Evolutionary conservation across 2,888 invertebrate genomes (phyloP).

Genomic region (Drosophila quasianomalipes): DNA sequence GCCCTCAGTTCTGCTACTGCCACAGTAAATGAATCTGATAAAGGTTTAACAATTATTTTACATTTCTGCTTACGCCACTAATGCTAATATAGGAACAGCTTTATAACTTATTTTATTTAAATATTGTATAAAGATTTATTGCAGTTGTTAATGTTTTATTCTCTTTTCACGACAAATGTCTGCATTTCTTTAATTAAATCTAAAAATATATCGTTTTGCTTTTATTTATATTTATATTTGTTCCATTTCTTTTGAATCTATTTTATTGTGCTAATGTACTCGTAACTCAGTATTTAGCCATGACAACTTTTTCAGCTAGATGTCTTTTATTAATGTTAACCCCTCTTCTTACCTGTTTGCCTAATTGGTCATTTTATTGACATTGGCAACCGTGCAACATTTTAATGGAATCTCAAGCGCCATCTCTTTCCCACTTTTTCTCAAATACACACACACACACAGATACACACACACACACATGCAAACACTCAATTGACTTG

Average conservation of each 20-base stretch:
- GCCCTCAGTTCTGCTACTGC: not conserved
- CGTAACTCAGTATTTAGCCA: not conserved
- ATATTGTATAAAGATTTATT: not conserved
- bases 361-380: constrained; percentile 4
- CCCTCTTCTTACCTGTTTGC: not conserved
- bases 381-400: constrained; percentile 9
- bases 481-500: constrained; percentile 30
- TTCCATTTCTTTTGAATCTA: not conserved
- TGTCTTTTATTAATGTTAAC: not conserved
- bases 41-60: not conserved
- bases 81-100: too few relatives aligned
- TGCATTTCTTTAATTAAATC: not conserved
- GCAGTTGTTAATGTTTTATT: not conserved
- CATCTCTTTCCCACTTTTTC: not conserved
- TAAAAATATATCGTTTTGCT: not conserved
- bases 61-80: not conserved
- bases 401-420: constrained; percentile 11
- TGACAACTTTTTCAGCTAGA: not conserved
- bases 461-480: not conserved
- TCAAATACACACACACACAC: not conserved
- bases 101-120: not conserved
- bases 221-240: not conserved
- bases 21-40: not conserved
- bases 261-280: not conserved
- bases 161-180: not conserved